A percentile compares a stretch with the other conserved stretches of the same genome.
Evolutionary conservation across 2,888 invertebrate species (phyloP).

Genomic region (Apamea epomidion): DNA sequence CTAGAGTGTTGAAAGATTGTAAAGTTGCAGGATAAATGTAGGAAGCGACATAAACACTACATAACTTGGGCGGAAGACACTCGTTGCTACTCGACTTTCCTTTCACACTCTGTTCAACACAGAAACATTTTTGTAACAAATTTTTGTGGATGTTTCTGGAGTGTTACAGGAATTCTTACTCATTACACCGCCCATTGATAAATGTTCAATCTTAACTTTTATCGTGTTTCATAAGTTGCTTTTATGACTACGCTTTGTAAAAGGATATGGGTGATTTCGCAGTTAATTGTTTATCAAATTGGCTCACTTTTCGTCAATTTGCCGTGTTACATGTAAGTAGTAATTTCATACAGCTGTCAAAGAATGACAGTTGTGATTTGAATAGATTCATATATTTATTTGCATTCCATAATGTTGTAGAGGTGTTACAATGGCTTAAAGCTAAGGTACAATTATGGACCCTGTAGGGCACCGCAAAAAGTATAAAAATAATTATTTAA

Average conservation of each 20-base stretch:
- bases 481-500: no score
- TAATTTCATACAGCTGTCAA: not conserved
- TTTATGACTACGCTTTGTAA: not conserved
- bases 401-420: no score
- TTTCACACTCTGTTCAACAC: slow-evolving; percentile 41
- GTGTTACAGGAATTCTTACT: slow-evolving; percentile 21
- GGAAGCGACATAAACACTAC: slow-evolving; percentile 55
- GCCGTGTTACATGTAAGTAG: not conserved
- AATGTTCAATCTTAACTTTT: not conserved
- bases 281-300: not conserved
- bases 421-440: no score
- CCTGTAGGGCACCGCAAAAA: no score
- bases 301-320: not conserved
- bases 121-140: slow-evolving; percentile 48
- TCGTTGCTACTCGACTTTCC: slow-evolving; percentile 58
- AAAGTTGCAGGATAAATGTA: slow-evolving; percentile 54
- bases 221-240: not conserved
- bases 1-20: slow-evolving; percentile 50
- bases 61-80: slow-evolving; percentile 53
- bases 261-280: not conserved
- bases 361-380: not conserved
- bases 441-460: no score
- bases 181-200: slow-evolving; percentile 15
- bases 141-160: slow-evolving; percentile 36
- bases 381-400: no score